A percentile compares a stretch with the other conserved stretches of the same genome.
Conservation (phyloP, 2,888 invertebrate species). For the Lycia hirtaria region DNA sequence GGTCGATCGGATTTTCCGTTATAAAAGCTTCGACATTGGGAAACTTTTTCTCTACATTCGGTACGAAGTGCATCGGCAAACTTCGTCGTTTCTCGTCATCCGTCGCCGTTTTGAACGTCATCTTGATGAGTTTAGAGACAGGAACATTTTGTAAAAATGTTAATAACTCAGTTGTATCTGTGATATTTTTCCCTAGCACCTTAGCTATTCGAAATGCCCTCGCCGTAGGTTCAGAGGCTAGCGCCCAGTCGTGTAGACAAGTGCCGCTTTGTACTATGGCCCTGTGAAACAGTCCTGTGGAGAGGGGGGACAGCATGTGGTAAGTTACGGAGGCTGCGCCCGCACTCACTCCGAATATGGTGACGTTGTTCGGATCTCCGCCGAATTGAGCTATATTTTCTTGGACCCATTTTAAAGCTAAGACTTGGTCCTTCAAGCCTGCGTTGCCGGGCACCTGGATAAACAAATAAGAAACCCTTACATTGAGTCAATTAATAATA, state of each 20-base stretch:
- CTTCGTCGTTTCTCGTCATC: slow-evolving; percentile 58
- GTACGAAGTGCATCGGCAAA: slow-evolving; percentile 60
- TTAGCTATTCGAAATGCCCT: slow-evolving; percentile 63
- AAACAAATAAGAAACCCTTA: no score
- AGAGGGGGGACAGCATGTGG: slow-evolving; percentile 72
- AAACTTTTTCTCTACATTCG: slow-evolving; percentile 63
- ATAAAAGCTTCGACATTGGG: slow-evolving; percentile 56
- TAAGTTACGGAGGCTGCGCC: slow-evolving; percentile 67
- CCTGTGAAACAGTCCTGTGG: slow-evolving; percentile 68
- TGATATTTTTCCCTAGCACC: slow-evolving; percentile 61
- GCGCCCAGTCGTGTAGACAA: slow-evolving; percentile 60
- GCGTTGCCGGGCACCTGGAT: slow-evolving; percentile 70
- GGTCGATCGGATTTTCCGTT: slow-evolving; percentile 52
- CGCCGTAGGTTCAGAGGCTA: slow-evolving; percentile 47
- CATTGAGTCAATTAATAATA: no score
- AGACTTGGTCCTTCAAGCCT: slow-evolving; percentile 70
- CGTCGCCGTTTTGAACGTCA: slow-evolving; percentile 53
- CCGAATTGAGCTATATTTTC: slow-evolving; percentile 65
- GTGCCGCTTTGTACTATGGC: slow-evolving; percentile 72
- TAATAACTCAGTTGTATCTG: slow-evolving; percentile 54
- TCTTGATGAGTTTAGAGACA: slow-evolving; percentile 51
- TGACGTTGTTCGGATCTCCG: slow-evolving; percentile 65
- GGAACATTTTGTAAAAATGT: slow-evolving; percentile 57
- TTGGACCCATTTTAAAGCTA: slow-evolving; percentile 64
- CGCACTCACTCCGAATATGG: slow-evolving; percentile 74